Conservation (phyloP, 2,797 vertebrate species). For the Prunella strophiata region DNA sequence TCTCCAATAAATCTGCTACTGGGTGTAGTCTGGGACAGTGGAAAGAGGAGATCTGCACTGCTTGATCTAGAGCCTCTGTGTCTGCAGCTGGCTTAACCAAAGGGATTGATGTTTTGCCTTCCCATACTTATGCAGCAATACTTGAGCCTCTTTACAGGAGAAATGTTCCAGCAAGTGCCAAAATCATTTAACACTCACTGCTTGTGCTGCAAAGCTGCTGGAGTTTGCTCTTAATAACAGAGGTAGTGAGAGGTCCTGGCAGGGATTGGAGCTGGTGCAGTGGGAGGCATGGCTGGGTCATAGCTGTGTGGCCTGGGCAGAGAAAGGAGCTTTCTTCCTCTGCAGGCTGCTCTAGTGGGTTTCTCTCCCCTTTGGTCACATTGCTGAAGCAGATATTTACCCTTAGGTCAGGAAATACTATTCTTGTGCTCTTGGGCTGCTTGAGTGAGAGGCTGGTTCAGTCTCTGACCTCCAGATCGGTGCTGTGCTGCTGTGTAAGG, state of each 20-base stretch:
- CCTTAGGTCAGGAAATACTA: not conserved
- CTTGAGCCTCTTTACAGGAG: not conserved
- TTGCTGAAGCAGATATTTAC: not conserved
- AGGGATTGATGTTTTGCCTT: not conserved
- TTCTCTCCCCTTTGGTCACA: not conserved
- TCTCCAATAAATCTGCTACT: not conserved
- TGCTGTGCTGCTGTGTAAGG: not conserved
- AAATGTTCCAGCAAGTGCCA: not conserved
- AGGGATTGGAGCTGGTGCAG: not conserved
- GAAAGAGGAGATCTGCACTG: not conserved
- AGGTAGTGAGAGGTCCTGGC: not conserved
- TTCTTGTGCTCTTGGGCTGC: not conserved
- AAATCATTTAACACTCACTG: not conserved
- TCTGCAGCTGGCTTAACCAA: not conserved
- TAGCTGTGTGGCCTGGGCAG: not conserved
- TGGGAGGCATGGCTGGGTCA: not conserved
- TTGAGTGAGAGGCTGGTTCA: not conserved
- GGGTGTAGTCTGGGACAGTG: not conserved
- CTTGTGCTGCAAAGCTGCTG: not conserved
- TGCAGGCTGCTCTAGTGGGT: not conserved
- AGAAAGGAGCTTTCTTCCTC: not conserved
- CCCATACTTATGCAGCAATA: not conserved
- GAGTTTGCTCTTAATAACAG: not conserved
- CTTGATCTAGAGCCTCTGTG: not conserved
- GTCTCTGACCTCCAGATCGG: fast-evolving